Percentiles rank a stretch among this genome's conserved stretches.
Evolutionary conservation across 2,888 invertebrate genomes (phyloP).

Genomic region (Acrobasis consociella): DNA sequence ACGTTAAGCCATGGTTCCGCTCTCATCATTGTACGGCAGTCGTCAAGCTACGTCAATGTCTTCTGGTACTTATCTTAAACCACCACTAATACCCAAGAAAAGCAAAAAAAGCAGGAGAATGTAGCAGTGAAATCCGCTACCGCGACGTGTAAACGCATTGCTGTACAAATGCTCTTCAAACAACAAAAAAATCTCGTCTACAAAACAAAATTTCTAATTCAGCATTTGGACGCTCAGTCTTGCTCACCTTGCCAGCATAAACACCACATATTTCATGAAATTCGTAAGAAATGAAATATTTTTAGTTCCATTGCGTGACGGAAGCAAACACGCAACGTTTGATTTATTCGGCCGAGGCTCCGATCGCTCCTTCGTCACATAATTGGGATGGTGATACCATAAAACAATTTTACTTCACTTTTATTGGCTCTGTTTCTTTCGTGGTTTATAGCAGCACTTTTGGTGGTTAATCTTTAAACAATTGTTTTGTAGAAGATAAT

Average conservation of each 20-base stretch:
- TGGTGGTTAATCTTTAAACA: background rate
- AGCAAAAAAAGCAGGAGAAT: no score
- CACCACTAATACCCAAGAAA: no score
- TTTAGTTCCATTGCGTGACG: conserved; percentile 65
- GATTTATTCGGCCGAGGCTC: conserved; percentile 56
- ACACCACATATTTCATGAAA: conserved; percentile 52
- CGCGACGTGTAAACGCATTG: no score
- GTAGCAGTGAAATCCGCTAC: no score
- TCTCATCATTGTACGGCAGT: no score
- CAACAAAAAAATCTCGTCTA: conserved; percentile 32
- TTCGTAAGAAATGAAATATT: conserved; percentile 41
- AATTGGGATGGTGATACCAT: conserved; percentile 48
- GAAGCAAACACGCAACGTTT: conserved; percentile 61
- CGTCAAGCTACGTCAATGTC: no score
- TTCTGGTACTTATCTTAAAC: no score
- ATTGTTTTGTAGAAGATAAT: no score
- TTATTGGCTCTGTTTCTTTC: conserved; percentile 19
- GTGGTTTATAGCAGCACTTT: background rate
- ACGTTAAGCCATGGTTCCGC: no score
- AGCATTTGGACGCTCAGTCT: conserved; percentile 40
- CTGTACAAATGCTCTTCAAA: no score
- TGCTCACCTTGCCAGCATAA: conserved; percentile 35
- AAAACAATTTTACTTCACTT: conserved; percentile 25
- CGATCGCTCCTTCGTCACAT: conserved; percentile 38
- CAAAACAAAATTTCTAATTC: conserved; percentile 36